These are phyloP conservation scores for Hipparchia sbordonii DNA, from an alignment of 2,888 invertebrate species.

Conservation along the genomic window DNA sequence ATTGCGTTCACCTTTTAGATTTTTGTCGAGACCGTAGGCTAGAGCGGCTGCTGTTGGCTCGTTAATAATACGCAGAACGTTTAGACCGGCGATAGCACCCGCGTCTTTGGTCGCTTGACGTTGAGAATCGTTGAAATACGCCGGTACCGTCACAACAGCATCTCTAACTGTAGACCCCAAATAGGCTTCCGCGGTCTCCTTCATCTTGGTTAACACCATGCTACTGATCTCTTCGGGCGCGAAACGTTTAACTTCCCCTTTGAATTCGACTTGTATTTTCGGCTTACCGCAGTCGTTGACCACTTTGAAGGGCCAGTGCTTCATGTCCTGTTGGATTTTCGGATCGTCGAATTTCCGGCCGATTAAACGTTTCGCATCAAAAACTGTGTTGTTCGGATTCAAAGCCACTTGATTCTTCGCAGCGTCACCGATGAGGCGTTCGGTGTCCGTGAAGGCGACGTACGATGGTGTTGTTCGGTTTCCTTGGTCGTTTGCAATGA, in stretches of 20 bases:
- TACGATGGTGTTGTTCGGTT: conserved; percentile 83
- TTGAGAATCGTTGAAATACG: conserved; percentile 16
- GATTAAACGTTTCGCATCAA: conserved; percentile 53
- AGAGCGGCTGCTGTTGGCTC: conserved; percentile 86
- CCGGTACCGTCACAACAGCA: conserved; percentile 85
- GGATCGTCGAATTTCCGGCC: conserved; percentile 89
- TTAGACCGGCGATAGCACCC: background rate
- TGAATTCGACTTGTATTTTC: conserved; percentile 60
- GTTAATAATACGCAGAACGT: conserved; percentile 68
- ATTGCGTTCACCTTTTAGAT: conserved; percentile 69
- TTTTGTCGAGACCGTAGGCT: conserved; percentile 85
- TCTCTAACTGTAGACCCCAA: conserved; percentile 85
- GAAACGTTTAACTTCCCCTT: conserved; percentile 85
- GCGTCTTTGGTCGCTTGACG: conserved; percentile 15
- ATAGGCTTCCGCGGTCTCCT: conserved; percentile 9
- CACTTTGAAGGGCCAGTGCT: conserved; percentile 92
- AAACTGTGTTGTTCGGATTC: conserved; percentile 77
- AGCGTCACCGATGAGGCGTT: conserved; percentile 4
- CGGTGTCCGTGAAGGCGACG: conserved; percentile 63
- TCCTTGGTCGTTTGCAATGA: conserved; percentile 65
- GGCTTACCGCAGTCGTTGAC: conserved; percentile 85
- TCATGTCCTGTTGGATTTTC: conserved; percentile 90
- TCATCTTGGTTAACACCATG: conserved; percentile 13
- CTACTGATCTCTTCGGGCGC: conserved; percentile 64
- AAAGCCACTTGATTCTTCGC: conserved; percentile 87